A percentile compares a stretch with the other conserved stretches of the same genome.
Conservation (phyloP, 2,797 vertebrate genomes). For the Scarus forsteni region DNA sequence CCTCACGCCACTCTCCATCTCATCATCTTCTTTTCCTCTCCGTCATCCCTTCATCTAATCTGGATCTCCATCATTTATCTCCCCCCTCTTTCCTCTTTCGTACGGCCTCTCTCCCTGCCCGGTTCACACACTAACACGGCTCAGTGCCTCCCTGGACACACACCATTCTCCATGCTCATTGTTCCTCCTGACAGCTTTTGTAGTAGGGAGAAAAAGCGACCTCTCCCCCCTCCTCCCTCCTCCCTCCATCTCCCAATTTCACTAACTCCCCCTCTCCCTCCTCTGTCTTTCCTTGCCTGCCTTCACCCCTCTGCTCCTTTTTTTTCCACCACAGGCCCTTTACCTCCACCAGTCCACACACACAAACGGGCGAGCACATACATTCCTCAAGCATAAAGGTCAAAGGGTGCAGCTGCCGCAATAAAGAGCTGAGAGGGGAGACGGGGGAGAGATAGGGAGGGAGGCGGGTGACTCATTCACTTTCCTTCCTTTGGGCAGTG, state of each 20-base stretch:
- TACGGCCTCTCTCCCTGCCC: slow-evolving; percentile 57
- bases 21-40: slow-evolving; percentile 31
- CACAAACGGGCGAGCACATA: slow-evolving; percentile 46
- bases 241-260: slow-evolving; percentile 58
- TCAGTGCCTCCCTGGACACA: slow-evolving; percentile 85
- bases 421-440: slow-evolving; percentile 75
- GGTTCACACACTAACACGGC: slow-evolving; percentile 82
- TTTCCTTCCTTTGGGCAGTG: slow-evolving; percentile 70
- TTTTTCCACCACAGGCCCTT: slow-evolving; percentile 33
- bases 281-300: slow-evolving; percentile 35
- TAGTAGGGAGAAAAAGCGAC: slow-evolving; percentile 79
- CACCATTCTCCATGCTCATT: slow-evolving; percentile 84
- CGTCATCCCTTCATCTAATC: slow-evolving; percentile 31
- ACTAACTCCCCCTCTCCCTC: slow-evolving; percentile 22
- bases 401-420: slow-evolving; percentile 88
- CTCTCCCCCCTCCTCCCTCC: slow-evolving; percentile 53
- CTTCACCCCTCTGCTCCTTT: slow-evolving; percentile 51
- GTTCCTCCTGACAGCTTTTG: slow-evolving; percentile 86
- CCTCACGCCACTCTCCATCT: slow-evolving; percentile 27
- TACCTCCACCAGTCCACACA: slow-evolving; percentile 44
- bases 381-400: slow-evolving; percentile 85
- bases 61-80: slow-evolving; percentile 37
- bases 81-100: slow-evolving; percentile 17
- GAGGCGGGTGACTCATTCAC: slow-evolving; percentile 77
- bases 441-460: slow-evolving; percentile 35